A percentile compares a stretch with the other conserved stretches of the same genome.
phyloP scores from a whole-genome alignment of 2,888 invertebrate genomes.

The Geophilus truncorum region DNA sequence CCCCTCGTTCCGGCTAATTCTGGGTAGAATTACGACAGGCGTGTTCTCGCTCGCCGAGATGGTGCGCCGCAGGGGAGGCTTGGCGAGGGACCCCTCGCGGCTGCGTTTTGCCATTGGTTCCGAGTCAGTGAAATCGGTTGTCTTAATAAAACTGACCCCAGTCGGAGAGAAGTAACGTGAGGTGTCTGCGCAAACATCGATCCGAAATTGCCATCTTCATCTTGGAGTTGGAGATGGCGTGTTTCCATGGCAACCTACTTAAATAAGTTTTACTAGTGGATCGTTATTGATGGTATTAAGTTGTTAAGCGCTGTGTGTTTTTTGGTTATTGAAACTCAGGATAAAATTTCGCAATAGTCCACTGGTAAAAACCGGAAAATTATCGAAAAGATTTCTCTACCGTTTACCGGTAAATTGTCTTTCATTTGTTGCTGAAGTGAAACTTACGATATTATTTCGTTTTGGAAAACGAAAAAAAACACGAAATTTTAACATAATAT shows the following conservation, averaged over 20 bases:
- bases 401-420: no score
- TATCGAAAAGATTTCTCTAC: no score
- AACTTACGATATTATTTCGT: no score
- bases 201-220: constrained; percentile 25
- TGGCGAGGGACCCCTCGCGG: background rate
- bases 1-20: constrained; percentile 25
- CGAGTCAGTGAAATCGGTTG: background rate
- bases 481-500: no score
- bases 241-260: background rate
- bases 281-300: background rate
- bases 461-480: no score
- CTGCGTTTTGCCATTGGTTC: constrained; percentile 4
- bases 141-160: constrained; percentile 22
- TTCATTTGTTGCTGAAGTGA: no score
- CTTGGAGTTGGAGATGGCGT: background rate
- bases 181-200: background rate
- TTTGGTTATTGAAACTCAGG: background rate
- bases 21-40: constrained; percentile 14
- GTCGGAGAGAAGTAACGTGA: constrained; percentile 7
- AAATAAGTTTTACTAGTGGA: background rate
- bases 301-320: background rate
- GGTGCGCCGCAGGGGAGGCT: constrained; percentile 10
- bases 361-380: no score
- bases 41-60: constrained; percentile 7
- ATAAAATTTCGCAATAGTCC: no score